Percentiles rank a stretch among this genome's conserved stretches.
Evolutionary conservation across 2,113 vertebrate genomes (phyloP).

Genomic region (Gymnorhina tibicen): DNA sequence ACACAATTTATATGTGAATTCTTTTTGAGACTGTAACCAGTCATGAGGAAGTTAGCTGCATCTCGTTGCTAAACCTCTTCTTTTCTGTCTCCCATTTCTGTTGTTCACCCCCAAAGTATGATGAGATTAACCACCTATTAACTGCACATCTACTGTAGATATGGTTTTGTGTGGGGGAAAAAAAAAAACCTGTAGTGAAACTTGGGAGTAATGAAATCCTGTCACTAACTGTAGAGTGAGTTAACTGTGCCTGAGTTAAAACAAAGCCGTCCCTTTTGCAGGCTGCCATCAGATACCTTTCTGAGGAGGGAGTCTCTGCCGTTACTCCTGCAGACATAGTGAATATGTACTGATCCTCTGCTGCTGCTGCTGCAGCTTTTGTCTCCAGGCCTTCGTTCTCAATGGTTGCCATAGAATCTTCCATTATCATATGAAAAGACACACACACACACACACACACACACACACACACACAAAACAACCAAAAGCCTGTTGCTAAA

Average conservation of each 20-base stretch:
- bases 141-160: neutral
- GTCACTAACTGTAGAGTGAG: slow-evolving; percentile 33
- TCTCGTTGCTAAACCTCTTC: neutral
- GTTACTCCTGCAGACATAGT: slow-evolving; percentile 48
- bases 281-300: slow-evolving; percentile 69
- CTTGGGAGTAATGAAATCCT: neutral
- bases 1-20: neutral
- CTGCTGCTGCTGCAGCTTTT: slow-evolving; percentile 73
- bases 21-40: neutral
- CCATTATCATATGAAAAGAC: slow-evolving; percentile 84
- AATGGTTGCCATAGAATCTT: slow-evolving; percentile 82
- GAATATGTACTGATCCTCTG: slow-evolving; percentile 69
- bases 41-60: neutral
- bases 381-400: slow-evolving; percentile 73
- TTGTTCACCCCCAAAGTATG: neutral
- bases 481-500: slow-evolving; percentile 75
- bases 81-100: neutral
- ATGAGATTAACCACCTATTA: neutral
- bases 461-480: neutral
- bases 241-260: slow-evolving; percentile 43
- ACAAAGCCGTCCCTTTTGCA: slow-evolving; percentile 42
- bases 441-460: neutral
- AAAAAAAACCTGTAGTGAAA: neutral
- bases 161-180: neutral
- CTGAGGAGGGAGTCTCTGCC: slow-evolving; percentile 43